These are phyloP conservation scores for Meteorus colon DNA, from an alignment of 2,888 invertebrate species.

Conservation along the genomic window DNA sequence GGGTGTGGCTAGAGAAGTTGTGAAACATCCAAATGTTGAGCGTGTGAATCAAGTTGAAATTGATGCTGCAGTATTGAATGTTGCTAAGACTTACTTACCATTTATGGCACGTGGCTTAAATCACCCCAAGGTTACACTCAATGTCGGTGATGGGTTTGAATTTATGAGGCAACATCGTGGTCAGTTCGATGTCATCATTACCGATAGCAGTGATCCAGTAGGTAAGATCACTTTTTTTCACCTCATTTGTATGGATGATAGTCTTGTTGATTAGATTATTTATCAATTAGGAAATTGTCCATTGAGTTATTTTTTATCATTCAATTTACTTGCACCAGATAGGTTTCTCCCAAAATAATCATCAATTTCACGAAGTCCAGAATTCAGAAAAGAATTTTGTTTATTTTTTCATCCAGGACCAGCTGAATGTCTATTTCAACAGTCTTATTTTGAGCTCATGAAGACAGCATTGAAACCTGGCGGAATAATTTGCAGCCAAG, in stretches of 20 bases:
- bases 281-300: not conserved
- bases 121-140: constrained; percentile 86
- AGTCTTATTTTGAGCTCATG: constrained; percentile 89
- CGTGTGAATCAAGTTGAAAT: constrained; percentile 95
- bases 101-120: constrained; percentile 92
- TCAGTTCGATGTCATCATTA: constrained; percentile 97
- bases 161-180: constrained; percentile 90
- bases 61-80: constrained; percentile 91
- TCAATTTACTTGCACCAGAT: not conserved
- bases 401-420: constrained; percentile 75
- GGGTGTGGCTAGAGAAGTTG: constrained; percentile 95
- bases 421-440: constrained; percentile 82
- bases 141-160: constrained; percentile 95
- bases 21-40: constrained; percentile 93
- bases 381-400: not conserved
- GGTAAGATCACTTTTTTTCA: constrained; percentile 75
- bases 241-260: not conserved
- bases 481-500: constrained; percentile 96
- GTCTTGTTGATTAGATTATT: not conserved
- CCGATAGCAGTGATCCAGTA: constrained; percentile 98
- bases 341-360: too few species aligned
- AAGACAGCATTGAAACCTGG: constrained; percentile 86
- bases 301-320: not conserved
- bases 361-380: too few species aligned
- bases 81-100: constrained; percentile 91